Evolutionary conservation across 2,888 invertebrate species (phyloP).

Genomic region (Mechanitis messenoides): DNA sequence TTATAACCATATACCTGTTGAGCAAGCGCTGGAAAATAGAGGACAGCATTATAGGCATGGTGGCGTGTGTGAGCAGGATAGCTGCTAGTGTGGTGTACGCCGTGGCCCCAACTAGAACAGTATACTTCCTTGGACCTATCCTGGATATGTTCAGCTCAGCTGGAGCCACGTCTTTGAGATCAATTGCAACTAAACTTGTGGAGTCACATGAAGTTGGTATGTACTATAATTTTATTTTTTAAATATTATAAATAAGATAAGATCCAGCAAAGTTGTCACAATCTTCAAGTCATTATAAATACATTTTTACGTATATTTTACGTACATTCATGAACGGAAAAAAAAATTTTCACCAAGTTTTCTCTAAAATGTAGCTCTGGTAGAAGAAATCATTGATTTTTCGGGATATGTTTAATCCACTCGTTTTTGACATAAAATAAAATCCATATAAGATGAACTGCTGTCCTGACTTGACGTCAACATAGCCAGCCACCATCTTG

Average conservation of each 20-base stretch:
- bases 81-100: constrained; percentile 71
- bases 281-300: too few species aligned
- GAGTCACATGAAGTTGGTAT: constrained; percentile 75
- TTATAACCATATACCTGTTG: constrained; percentile 72
- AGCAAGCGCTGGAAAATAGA: constrained; percentile 70
- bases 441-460: too few species aligned
- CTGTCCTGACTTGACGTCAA: too few species aligned
- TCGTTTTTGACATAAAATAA: too few species aligned
- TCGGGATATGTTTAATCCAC: too few species aligned
- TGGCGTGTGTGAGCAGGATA: constrained; percentile 73
- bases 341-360: background rate
- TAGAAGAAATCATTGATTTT: too few species aligned
- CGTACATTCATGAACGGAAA: background rate
- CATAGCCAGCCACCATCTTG: too few species aligned
- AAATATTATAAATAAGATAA: too few species aligned
- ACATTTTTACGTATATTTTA: background rate
- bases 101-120: constrained; percentile 58
- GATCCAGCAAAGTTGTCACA: too few species aligned
- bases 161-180: constrained; percentile 74
- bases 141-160: constrained; percentile 77
- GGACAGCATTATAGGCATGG: constrained; percentile 68
- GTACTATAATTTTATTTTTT: constrained; percentile 27
- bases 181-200: constrained; percentile 76
- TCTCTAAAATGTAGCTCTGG: too few species aligned
- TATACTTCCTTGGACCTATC: constrained; percentile 73